Evolutionary conservation across 2,113 vertebrate genomes (phyloP), one percentile per base, ranked within the genome.

Genomic region (Neolamprologus fasciatus): DNA sequence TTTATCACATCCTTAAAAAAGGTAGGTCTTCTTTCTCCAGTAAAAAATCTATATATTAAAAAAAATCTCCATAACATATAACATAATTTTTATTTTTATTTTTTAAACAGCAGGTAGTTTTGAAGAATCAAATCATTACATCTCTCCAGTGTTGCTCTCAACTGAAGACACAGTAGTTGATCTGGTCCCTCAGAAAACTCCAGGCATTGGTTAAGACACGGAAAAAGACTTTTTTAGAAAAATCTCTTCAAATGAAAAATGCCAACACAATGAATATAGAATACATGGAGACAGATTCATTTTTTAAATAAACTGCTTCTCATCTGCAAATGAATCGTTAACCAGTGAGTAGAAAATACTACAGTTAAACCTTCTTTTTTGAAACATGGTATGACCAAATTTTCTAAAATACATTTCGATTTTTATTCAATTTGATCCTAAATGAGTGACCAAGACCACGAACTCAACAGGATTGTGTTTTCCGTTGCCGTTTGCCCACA

Each of bases 401-500:
- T 37, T 37, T 37, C 19, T 37, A 66, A 66, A 66, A 66, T 66
- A 37, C 31, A 37, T 66, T 66, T 66, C 0, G 0, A 63, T 35
- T 63, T 35, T 63, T 35, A n/a, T 12, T 35, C 17, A 35, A 35
- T 66, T 3, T 37, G 33, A 37, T 66, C 17, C 33, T 66, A 37
- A 66, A 66, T 66, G 33, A 66, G 33, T n/a, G 61, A 37, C 6
- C 0, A 66, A 37, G 61, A n/a, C 33, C 33, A 66, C 1, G 0
- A 66, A 37, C 6, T 66, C 61, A 0, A 66, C 10, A 66, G 61
- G 61, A 66, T 66, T 66, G 0, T 58, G 17, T 21, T 66, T 66
- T 66, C 61, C 31, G 1, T 37, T 66, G 17, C 4, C 4, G 0
- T 66, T n/a, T 37, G 0, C 0, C 61, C 31, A 13, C 33, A 66